Base-by-base conservation (phyloP, 2,888 invertebrate species). In the Heliconius ismenius region DNA sequence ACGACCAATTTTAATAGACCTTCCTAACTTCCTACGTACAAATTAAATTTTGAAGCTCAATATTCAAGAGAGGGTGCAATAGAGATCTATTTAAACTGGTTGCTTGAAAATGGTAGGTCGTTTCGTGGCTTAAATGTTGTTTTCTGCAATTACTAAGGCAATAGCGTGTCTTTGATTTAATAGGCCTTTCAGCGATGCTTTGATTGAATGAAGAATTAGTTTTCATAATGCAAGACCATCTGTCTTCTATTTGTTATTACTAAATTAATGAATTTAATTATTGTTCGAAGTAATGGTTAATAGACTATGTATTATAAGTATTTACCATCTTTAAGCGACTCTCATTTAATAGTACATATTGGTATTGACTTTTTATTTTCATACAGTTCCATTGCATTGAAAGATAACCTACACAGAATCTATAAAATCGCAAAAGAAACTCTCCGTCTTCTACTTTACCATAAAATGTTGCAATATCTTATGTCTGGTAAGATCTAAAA, bases 61-160 rank as follows among this genome's bases (percentile, higher is more conserved):
- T 74, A 77, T 74, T 54, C 10, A 62, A 79, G 58, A 3, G 54
- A 80, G 81, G 80, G 77, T 82, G 75, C 26, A 80, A 18, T 77
- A 81, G 26, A 83, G 88, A 72, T 86, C 89, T 82, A 76, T 64
- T 75, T 83, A 81, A 3, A 75, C 11, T 89, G 88, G 92, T 82
- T 58, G 72, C 77, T 80, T 78, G 82, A 82, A 85, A 86, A 86
- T 82, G 85, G 86, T 85, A 87, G 88, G 88, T 89, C 89, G 90
- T 90, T 89, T 90, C 87, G 89, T 82, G 91, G 90, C 90, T 90
- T 87, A 84, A 88, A 87, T 90, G 91, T 92, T 91, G 92, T 91
- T 92, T 92, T 93, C 91, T 93, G 89, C 90, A 92, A 92, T 93
- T 92, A 92, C 89, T 86, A 84, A 84, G 85, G 84, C 85, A 84